Evolutionary conservation across 2,888 invertebrate genomes (phyloP).

Genomic region (Cataglyphis rosenhaueri): DNA sequence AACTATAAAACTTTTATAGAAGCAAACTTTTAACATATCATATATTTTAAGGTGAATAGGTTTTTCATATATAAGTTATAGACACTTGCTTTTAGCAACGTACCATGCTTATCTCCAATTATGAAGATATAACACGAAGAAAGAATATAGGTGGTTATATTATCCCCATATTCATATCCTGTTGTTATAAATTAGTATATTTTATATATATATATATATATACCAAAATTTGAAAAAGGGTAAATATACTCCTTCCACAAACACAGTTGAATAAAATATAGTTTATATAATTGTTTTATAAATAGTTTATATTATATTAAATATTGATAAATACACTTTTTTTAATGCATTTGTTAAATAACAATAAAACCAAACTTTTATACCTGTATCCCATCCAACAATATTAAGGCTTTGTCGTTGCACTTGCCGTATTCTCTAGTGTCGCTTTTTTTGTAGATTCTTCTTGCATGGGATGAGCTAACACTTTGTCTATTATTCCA

Average conservation of each 20-base stretch:
- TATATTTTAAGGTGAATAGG: slow-evolving; percentile 32
- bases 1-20: slow-evolving; percentile 14
- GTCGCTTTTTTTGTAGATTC: slow-evolving; percentile 62
- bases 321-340: slow-evolving; percentile 81
- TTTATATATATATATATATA: slow-evolving; percentile 44
- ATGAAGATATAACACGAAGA: slow-evolving; percentile 46
- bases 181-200: slow-evolving; percentile 53
- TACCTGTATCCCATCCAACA: slow-evolving; percentile 35
- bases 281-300: slow-evolving; percentile 80
- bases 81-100: slow-evolving; percentile 54
- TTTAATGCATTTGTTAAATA: slow-evolving; percentile 21
- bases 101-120: slow-evolving; percentile 57
- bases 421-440: slow-evolving; percentile 45
- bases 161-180: slow-evolving; percentile 48
- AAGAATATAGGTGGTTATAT: slow-evolving; percentile 42
- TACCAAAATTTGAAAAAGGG: slow-evolving; percentile 54
- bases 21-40: background rate
- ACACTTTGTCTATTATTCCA: slow-evolving; percentile 97
- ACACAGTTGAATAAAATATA: slow-evolving; percentile 65
- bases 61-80: slow-evolving; percentile 48
- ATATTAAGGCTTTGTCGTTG: slow-evolving; percentile 51
- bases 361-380: slow-evolving; percentile 41
- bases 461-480: slow-evolving; percentile 90
- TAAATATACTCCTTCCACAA: slow-evolving; percentile 64
- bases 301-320: slow-evolving; percentile 79